Evolutionary conservation across 2,888 invertebrate genomes (phyloP).

Genomic region (Priocnemis perturbator): DNA sequence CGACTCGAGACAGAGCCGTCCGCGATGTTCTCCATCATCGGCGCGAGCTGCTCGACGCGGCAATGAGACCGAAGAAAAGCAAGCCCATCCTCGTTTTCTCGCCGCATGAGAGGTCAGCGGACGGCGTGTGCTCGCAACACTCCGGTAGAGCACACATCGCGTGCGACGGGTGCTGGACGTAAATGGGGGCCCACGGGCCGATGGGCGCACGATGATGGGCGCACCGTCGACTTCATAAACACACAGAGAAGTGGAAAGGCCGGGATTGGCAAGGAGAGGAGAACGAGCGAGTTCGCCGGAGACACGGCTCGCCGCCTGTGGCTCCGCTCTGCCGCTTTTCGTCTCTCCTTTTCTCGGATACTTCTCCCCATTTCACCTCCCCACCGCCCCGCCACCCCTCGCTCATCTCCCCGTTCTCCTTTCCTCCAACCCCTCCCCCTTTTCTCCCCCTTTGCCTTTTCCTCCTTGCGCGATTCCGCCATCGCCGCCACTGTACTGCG

Average conservation of each 20-base stretch:
- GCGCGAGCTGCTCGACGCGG: too few relatives aligned
- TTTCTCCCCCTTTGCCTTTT: conserved; percentile 12
- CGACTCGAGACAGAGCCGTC: too few relatives aligned
- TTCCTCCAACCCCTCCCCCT: background rate
- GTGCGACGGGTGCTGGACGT: conserved; percentile 42
- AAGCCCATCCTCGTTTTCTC: too few relatives aligned
- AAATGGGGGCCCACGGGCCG: conserved; percentile 18
- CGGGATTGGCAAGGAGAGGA: conserved; percentile 39
- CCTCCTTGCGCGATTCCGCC: conserved; percentile 31
- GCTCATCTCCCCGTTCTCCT: too few relatives aligned
- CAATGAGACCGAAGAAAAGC: background rate
- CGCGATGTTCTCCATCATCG: too few relatives aligned
- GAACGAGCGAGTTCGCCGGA: conserved; percentile 64
- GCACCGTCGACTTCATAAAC: conserved; percentile 49
- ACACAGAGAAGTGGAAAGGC: conserved; percentile 62
- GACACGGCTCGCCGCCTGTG: conserved; percentile 70
- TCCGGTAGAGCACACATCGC: conserved; percentile 50
- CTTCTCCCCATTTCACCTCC: background rate
- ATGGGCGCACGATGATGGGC: conserved; percentile 31
- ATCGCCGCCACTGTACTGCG: conserved; percentile 30
- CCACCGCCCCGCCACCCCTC: background rate
- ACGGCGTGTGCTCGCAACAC: too few relatives aligned
- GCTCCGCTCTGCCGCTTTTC: conserved; percentile 71
- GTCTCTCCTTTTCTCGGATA: conserved; percentile 43
- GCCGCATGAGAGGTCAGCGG: too few relatives aligned